Conservation (phyloP, 2,113 vertebrate species). For the Talpa occidentalis region DNA sequence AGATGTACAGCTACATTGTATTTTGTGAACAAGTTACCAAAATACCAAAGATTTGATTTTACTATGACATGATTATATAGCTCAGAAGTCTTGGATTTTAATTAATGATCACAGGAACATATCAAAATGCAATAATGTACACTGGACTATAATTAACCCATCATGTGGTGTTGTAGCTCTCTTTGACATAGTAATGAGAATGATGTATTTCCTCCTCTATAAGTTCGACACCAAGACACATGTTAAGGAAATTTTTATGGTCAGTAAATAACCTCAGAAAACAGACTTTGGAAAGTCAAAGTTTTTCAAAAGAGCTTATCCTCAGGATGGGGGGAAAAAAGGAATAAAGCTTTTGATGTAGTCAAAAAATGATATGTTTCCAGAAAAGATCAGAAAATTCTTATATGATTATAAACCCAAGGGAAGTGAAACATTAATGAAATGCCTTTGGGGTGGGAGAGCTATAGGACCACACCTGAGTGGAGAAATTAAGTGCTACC, state of each 20-base stretch:
- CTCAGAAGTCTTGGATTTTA: not conserved
- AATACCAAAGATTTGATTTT: not conserved
- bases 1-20: not conserved
- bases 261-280: not conserved
- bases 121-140: not conserved
- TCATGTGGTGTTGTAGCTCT: not conserved
- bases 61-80: not conserved
- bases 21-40: not conserved
- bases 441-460: too few relatives aligned
- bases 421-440: not conserved
- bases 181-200: not conserved
- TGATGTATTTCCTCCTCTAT: not conserved
- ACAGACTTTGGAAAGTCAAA: not conserved
- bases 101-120: not conserved
- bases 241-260: not conserved
- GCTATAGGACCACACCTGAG: too few relatives aligned
- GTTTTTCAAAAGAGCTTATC: not conserved
- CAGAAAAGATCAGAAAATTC: not conserved
- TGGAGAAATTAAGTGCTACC: too few relatives aligned
- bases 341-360: not conserved
- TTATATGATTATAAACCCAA: not conserved
- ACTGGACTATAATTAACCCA: not conserved
- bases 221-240: not conserved
- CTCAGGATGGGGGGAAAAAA: not conserved
- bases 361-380: not conserved